These are phyloP conservation scores for Drosophila birchii DNA, from an alignment of 2,888 invertebrate species.

Conservation along the genomic window DNA sequence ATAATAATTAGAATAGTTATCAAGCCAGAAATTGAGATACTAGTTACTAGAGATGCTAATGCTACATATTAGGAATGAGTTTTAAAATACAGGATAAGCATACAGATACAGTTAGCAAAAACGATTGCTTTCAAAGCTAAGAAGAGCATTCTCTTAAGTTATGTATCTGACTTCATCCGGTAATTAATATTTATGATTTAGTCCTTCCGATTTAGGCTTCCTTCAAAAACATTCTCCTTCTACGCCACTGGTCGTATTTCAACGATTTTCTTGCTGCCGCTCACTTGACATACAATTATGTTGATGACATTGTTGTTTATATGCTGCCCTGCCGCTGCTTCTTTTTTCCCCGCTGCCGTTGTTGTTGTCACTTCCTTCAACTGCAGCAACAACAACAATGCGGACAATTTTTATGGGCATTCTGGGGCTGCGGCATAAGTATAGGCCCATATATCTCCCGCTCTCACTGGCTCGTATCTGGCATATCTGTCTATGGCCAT, in stretches of 20 bases:
- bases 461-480: conserved; percentile 50
- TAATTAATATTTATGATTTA: background rate
- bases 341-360: conserved; percentile 9
- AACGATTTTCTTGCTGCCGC: conserved; percentile 59
- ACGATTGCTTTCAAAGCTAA: background rate
- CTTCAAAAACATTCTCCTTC: background rate
- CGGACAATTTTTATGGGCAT: conserved; percentile 73
- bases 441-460: conserved; percentile 62
- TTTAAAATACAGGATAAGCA: background rate
- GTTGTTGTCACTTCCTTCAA: conserved; percentile 24
- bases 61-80: too few relatives aligned
- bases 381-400: conserved; percentile 45
- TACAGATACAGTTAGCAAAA: background rate
- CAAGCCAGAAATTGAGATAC: background rate
- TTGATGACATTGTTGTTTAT: conserved; percentile 81
- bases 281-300: conserved; percentile 82
- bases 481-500: conserved; percentile 61
- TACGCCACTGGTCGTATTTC: conserved; percentile 35
- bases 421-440: conserved; percentile 55
- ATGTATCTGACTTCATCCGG: too few relatives aligned
- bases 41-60: background rate
- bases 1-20: background rate
- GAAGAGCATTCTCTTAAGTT: too few relatives aligned
- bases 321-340: conserved; percentile 43
- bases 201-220: background rate